phyloP scores from a whole-genome alignment of 2,797 vertebrate species.

The Syngnathus acus region DNA sequence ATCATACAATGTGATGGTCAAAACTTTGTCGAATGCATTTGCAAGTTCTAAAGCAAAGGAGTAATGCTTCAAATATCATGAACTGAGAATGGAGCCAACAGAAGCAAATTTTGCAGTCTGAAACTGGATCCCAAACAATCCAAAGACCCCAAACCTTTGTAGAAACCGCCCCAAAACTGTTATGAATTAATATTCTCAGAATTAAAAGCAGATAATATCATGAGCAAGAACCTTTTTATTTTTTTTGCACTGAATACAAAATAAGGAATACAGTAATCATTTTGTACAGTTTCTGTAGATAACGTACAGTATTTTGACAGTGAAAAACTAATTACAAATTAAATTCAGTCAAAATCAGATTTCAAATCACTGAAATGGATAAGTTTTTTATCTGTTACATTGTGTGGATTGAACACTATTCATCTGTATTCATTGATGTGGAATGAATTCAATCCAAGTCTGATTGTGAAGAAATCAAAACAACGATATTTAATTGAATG shows the following conservation, averaged over 20 bases:
- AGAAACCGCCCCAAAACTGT: neutral
- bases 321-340: conserved; percentile 19
- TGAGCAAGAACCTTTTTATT: conserved; percentile 54
- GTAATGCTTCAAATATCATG: neutral
- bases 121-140: neutral
- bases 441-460: conserved; percentile 2
- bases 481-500: conserved; percentile 23
- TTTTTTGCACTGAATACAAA: conserved; percentile 53
- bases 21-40: too few species aligned
- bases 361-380: conserved; percentile 30
- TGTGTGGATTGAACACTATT: conserved; percentile 7
- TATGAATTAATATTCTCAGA: neutral
- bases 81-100: neutral
- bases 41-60: neutral
- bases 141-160: neutral
- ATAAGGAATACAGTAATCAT: conserved; percentile 26
- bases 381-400: conserved; percentile 3
- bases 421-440: neutral
- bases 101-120: neutral
- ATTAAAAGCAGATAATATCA: neutral
- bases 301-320: conserved; percentile 32
- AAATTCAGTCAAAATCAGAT: conserved; percentile 30
- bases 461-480: conserved; percentile 24
- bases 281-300: conserved; percentile 48
- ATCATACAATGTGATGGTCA: too few species aligned